Percentiles rank a stretch among this genome's conserved stretches.
Evolutionary conservation across 2,888 invertebrate species (phyloP).

Genomic region (Noctua fimbriata): DNA sequence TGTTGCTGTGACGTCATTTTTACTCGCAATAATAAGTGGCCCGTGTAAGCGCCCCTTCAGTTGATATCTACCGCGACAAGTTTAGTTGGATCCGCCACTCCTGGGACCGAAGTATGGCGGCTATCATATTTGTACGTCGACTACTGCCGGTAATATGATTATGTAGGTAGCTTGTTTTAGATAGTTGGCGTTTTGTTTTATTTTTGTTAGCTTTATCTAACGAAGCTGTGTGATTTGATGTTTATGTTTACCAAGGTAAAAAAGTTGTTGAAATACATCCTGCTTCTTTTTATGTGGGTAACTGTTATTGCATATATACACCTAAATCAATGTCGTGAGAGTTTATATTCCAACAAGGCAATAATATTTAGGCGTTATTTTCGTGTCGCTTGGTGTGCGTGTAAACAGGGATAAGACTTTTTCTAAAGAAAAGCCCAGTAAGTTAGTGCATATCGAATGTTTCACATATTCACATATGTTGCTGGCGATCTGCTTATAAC

Average conservation of each 20-base stretch:
- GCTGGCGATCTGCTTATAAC: neutral
- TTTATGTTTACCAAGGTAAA: neutral
- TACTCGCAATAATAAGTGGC: slow-evolving; percentile 21
- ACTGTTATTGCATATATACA: neutral
- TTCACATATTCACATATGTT: neutral
- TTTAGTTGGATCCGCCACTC: slow-evolving; percentile 63
- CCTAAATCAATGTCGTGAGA: neutral
- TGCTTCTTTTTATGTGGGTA: neutral
- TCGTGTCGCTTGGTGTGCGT: neutral
- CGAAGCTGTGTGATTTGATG: slow-evolving; percentile 24
- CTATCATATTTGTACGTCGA: slow-evolving; percentile 69
- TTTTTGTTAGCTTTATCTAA: slow-evolving; percentile 40
- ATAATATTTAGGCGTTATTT: neutral
- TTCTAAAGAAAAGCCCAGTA: neutral
- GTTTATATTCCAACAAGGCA: neutral
- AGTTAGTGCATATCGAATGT: neutral
- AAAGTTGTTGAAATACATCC: neutral
- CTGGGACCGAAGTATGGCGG: slow-evolving; percentile 63
- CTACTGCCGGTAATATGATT: slow-evolving; percentile 70
- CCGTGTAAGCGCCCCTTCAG: slow-evolving; percentile 18
- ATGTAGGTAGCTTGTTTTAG: slow-evolving; percentile 62
- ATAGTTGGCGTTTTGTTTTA: slow-evolving; percentile 60
- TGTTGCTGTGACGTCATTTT: neutral
- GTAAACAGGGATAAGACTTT: neutral
- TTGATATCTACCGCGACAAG: slow-evolving; percentile 54